Conservation (phyloP, 2,888 invertebrate species). For the Eupithecia dodoneata region DNA sequence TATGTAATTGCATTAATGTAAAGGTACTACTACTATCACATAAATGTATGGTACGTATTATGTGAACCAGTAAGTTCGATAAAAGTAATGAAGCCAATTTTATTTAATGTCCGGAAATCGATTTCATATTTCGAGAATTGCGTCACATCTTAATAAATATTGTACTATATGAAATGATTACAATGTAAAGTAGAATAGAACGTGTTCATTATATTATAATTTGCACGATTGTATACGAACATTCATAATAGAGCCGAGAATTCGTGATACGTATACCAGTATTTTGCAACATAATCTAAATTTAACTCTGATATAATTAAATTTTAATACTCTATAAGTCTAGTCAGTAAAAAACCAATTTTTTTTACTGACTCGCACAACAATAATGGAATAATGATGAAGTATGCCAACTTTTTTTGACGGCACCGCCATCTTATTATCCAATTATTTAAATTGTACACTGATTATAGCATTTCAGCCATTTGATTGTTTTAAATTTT, state of each 20-base stretch:
- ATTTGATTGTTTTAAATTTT: not conserved
- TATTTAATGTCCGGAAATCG: slow-evolving; percentile 29
- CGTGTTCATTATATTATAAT: slow-evolving; percentile 27
- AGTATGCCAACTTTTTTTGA: slow-evolving; percentile 35
- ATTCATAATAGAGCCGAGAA: slow-evolving; percentile 44
- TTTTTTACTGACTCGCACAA: slow-evolving; percentile 40
- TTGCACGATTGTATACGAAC: slow-evolving; percentile 22
- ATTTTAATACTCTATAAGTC: slow-evolving; percentile 18
- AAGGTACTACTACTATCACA: not conserved
- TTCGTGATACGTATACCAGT: slow-evolving; percentile 49
- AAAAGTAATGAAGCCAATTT: slow-evolving; percentile 3
- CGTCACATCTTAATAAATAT: slow-evolving; percentile 36
- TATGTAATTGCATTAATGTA: not conserved
- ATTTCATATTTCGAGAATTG: slow-evolving; percentile 31
- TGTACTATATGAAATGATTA: slow-evolving; percentile 55
- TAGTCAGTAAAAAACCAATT: no score
- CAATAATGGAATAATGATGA: slow-evolving; percentile 42
- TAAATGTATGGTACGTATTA: not conserved
- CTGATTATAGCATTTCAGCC: not conserved
- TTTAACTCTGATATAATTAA: slow-evolving; percentile 53
- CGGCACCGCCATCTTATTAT: not conserved
- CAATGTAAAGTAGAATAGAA: slow-evolving; percentile 40
- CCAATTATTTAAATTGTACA: slow-evolving; percentile 9
- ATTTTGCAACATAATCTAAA: slow-evolving; percentile 54
- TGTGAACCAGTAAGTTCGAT: not conserved